These are phyloP conservation scores for Micrastur ruficollis DNA, from an alignment of 2,797 vertebrate species.

Conservation along the genomic window DNA sequence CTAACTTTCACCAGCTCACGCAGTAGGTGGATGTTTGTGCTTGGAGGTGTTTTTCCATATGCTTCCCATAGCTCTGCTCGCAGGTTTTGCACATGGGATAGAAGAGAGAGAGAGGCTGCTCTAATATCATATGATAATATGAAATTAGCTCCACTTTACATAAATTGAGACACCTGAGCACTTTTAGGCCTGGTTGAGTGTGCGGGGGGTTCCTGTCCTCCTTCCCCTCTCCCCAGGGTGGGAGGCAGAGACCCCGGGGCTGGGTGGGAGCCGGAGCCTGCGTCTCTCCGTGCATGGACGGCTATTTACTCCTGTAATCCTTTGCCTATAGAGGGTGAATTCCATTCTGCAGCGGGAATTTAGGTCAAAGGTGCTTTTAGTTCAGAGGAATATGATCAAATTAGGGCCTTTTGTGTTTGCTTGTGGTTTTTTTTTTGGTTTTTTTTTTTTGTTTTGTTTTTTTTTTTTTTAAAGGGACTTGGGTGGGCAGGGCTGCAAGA, in stretches of 20 bases:
- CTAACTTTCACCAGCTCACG: neutral
- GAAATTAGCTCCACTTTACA: slow-evolving; percentile 4
- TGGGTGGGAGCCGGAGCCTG: neutral
- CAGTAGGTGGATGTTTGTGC: slow-evolving; percentile 42
- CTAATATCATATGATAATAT: neutral
- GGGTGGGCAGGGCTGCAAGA: neutral
- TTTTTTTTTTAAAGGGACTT: neutral
- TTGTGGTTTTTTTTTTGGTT: neutral
- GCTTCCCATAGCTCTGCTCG: neutral
- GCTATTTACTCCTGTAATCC: neutral
- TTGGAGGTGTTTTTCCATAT: slow-evolving; percentile 34
- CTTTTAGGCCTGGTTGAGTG: neutral
- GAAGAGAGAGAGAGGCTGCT: slow-evolving; percentile 21
- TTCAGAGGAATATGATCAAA: slow-evolving; percentile 7
- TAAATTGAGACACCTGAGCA: neutral
- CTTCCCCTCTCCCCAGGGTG: neutral
- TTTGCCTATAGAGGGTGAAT: slow-evolving; percentile 2
- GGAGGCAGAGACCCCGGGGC: neutral
- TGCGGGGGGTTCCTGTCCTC: neutral
- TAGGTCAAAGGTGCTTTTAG: slow-evolving; percentile 58
- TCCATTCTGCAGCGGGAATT: neutral
- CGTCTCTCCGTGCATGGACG: accelerated
- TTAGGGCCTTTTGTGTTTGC: slow-evolving; percentile 9
- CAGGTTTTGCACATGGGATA: neutral
- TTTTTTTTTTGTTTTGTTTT: neutral